phyloP scores from a whole-genome alignment of 2,888 invertebrate genomes.

The Bibio marci region DNA sequence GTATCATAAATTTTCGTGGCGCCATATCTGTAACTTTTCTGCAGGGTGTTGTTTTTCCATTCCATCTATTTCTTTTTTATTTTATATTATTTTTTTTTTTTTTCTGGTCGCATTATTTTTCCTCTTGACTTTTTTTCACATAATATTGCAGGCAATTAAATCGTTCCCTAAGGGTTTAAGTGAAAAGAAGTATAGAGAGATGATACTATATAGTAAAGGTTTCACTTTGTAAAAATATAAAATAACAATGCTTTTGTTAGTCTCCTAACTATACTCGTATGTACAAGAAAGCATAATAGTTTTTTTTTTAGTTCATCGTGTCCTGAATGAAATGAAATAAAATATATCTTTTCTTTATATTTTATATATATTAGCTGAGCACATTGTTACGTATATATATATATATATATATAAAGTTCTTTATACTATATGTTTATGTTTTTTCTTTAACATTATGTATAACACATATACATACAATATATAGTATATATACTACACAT shows the following conservation, averaged over 20 bases:
- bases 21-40: slow-evolving; percentile 3
- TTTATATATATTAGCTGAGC: background rate
- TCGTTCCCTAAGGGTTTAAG: slow-evolving; percentile 2
- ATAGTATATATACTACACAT: background rate
- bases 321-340: slow-evolving; percentile 3
- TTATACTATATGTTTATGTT: background rate
- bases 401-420: background rate
- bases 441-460: background rate
- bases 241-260: slow-evolving; percentile 1
- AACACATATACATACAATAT: too few species aligned
- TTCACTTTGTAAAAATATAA: slow-evolving; percentile 1
- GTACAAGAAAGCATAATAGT: background rate
- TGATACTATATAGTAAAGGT: slow-evolving; percentile 1
- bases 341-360: background rate
- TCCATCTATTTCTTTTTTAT: background rate
- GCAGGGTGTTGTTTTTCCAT: slow-evolving; percentile 2
- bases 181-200: slow-evolving; percentile 1
- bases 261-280: background rate
- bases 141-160: slow-evolving; percentile 3
- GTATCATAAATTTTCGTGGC: slow-evolving; percentile 2
- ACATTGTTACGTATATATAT: background rate
- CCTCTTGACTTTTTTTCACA: slow-evolving; percentile 2
- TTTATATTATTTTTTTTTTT: background rate
- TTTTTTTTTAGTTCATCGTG: slow-evolving; percentile 1
- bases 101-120: slow-evolving; percentile 3